Evolutionary conservation across 2,888 invertebrate genomes (phyloP).

Genomic region (Cephalotes varians): DNA sequence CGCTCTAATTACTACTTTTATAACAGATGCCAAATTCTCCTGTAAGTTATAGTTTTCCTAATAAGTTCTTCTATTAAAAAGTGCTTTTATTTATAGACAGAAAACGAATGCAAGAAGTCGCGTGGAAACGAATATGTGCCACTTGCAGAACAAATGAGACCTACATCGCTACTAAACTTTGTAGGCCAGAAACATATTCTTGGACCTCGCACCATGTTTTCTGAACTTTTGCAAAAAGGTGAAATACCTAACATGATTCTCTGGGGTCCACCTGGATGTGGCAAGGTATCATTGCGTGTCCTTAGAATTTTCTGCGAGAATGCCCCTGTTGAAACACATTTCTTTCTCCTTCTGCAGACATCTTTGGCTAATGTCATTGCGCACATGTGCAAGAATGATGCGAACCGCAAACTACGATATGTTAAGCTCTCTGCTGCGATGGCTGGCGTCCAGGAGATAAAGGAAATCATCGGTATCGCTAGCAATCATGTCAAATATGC

Average conservation of each 20-base stretch:
- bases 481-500: slow-evolving; percentile 91
- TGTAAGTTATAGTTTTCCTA: not conserved
- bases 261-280: slow-evolving; percentile 95
- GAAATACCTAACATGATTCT: slow-evolving; percentile 93
- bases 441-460: slow-evolving; percentile 92
- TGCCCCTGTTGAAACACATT: not conserved
- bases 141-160: slow-evolving; percentile 91
- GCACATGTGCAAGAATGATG: slow-evolving; percentile 88
- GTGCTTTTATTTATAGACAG: slow-evolving; percentile 60
- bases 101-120: slow-evolving; percentile 58
- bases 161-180: slow-evolving; percentile 89
- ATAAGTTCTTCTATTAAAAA: not conserved
- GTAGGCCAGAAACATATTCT: slow-evolving; percentile 91
- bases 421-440: slow-evolving; percentile 92
- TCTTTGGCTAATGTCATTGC: slow-evolving; percentile 92
- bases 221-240: slow-evolving; percentile 89
- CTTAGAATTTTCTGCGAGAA: not conserved
- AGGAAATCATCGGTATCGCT: slow-evolving; percentile 90
- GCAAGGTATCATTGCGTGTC: slow-evolving; percentile 88
- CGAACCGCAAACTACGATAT: slow-evolving; percentile 88
- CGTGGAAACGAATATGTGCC: slow-evolving; percentile 85
- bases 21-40: not conserved
- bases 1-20: not conserved
- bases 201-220: slow-evolving; percentile 89
- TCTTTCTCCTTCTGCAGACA: slow-evolving; percentile 87